These are phyloP conservation scores for Pungitius pungitius DNA, from an alignment of 2,113 vertebrate species.

Conservation along the genomic window DNA sequence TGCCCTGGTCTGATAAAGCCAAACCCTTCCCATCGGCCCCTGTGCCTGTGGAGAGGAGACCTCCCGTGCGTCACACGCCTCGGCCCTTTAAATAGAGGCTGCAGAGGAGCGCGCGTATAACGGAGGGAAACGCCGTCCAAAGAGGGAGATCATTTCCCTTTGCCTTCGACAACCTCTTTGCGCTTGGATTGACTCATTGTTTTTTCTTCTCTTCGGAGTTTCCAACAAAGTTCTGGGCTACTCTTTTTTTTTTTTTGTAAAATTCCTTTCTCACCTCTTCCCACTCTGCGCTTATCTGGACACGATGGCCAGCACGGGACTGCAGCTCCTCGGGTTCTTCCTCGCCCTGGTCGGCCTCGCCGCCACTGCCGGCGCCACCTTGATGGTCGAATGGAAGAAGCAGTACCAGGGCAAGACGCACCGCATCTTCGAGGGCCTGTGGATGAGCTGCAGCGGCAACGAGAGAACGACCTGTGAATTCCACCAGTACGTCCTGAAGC, in stretches of 20 bases:
- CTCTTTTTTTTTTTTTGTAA: too few relatives aligned
- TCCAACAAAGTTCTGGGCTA: not conserved
- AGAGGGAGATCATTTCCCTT: not conserved
- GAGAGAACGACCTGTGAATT: conserved; percentile 84
- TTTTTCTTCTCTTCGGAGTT: not conserved
- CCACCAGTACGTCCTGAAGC: conserved; percentile 84
- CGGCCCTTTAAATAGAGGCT: conserved; percentile 50
- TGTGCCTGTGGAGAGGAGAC: conserved; percentile 32
- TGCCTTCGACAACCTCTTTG: not conserved
- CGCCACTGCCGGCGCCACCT: conserved; percentile 81
- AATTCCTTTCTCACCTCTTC: not conserved
- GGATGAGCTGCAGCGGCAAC: conserved; percentile 88
- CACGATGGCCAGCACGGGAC: conserved; percentile 86
- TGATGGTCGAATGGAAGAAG: conserved; percentile 90
- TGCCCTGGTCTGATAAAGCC: not conserved
- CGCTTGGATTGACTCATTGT: too few relatives aligned
- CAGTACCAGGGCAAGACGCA: conserved; percentile 79
- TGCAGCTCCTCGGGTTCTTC: conserved; percentile 88
- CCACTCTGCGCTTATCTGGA: not conserved
- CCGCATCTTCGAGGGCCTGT: conserved; percentile 86
- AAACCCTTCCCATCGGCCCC: conserved; percentile 13
- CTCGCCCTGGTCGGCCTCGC: conserved; percentile 84
- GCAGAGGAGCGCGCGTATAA: conserved; percentile 1
- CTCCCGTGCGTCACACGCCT: conserved; percentile 42
- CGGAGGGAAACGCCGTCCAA: not conserved